phyloP scores from a whole-genome alignment of 35 echinoderm and acorn worm species.

The Amphiura filiformis region DNA sequence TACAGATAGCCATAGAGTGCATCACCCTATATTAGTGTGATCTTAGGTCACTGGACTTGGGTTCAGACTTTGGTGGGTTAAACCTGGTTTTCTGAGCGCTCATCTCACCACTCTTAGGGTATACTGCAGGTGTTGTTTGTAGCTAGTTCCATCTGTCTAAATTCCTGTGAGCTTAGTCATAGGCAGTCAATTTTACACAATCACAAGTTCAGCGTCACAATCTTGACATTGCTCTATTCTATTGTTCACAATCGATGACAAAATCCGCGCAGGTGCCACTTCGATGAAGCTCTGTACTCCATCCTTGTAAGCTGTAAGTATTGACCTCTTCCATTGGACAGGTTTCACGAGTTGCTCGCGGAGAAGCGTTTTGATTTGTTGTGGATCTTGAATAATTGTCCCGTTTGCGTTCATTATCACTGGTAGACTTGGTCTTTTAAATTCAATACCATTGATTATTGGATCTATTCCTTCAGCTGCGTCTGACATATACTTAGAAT shows the following conservation, averaged over 20 bases:
- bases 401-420: slow-evolving; percentile 21
- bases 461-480: not conserved
- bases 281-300: not conserved
- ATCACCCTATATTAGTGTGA: too few relatives aligned
- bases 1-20: too few relatives aligned
- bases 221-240: slow-evolving; percentile 11
- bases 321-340: not conserved
- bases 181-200: not conserved
- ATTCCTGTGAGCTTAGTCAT: too few relatives aligned
- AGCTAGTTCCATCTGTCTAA: too few relatives aligned
- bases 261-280: not conserved
- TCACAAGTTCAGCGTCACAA: not conserved
- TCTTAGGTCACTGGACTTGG: too few relatives aligned
- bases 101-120: too few relatives aligned
- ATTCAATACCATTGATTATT: not conserved
- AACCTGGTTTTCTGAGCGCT: too few relatives aligned
- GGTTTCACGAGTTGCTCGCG: not conserved
- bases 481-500: slow-evolving; percentile 5
- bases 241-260: not conserved
- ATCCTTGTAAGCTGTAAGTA: not conserved
- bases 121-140: too few relatives aligned
- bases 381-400: not conserved
- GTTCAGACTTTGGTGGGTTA: too few relatives aligned
- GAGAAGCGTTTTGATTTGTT: not conserved
- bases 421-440: not conserved